A percentile compares a stretch with the other conserved stretches of the same genome.
Conservation (phyloP, 2,888 invertebrate species). For the Pterobdella sp. region DNA sequence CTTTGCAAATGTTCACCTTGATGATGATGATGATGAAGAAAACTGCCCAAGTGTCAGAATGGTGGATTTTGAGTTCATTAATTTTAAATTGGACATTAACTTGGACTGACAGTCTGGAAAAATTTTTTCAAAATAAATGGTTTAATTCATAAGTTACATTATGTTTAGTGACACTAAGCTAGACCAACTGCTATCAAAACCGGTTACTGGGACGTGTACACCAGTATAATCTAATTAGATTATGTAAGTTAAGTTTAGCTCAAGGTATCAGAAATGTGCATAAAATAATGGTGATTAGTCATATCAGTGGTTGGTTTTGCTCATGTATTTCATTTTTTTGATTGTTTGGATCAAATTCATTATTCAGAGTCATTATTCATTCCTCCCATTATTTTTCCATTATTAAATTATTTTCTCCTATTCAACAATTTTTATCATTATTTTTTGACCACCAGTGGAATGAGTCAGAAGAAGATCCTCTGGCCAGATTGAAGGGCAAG, state of each 20-base stretch:
- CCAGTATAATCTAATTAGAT: too few species aligned
- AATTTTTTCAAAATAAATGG: too few species aligned
- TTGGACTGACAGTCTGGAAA: too few species aligned
- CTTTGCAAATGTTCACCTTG: too few species aligned
- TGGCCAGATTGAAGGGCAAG: conserved; percentile 64
- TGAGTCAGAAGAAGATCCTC: conserved; percentile 65
- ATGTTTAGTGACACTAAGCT: neutral
- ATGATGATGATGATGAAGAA: too few species aligned
- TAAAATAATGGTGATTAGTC: too few species aligned
- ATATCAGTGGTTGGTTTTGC: neutral
- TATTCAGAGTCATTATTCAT: neutral
- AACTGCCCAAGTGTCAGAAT: too few species aligned
- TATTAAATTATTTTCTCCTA: neutral
- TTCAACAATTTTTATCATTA: conserved; percentile 1
- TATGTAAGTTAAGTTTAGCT: too few species aligned
- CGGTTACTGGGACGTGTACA: too few species aligned
- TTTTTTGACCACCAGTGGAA: conserved; percentile 18
- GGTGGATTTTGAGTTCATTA: too few species aligned
- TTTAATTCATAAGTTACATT: neutral
- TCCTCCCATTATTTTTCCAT: neutral
- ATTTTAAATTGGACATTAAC: too few species aligned
- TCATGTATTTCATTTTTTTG: neutral
- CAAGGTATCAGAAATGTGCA: too few species aligned
- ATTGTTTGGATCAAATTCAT: neutral
- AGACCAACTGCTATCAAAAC: neutral